These are phyloP conservation scores for Nannoperca obscura DNA, from an alignment of 2,797 vertebrate genomes.

Conservation along the genomic window DNA sequence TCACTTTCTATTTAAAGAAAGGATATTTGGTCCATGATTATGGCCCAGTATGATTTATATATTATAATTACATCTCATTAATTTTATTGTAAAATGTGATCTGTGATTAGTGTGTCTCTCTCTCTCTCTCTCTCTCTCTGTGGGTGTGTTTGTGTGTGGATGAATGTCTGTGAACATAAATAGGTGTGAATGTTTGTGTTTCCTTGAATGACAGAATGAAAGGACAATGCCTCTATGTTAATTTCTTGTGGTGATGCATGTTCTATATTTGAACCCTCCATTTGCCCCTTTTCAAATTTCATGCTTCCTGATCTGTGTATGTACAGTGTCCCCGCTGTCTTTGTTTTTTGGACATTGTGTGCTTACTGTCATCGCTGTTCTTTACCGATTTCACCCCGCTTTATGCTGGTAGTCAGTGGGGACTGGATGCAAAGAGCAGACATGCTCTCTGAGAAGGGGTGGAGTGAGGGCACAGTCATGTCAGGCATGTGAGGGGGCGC, in stretches of 20 bases:
- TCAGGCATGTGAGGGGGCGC: constrained; percentile 73
- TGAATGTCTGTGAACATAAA: constrained; percentile 28
- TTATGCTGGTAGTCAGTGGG: constrained; percentile 60
- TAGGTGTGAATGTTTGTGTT: constrained; percentile 3
- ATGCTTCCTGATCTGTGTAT: constrained; percentile 28
- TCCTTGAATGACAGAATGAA: constrained; percentile 35
- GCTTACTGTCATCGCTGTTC: constrained; percentile 58
- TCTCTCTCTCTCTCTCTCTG: not conserved
- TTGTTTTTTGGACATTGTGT: constrained; percentile 40
- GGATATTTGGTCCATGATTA: not conserved
- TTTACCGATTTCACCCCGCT: constrained; percentile 42
- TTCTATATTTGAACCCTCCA: constrained; percentile 32
- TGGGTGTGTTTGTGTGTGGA: not conserved
- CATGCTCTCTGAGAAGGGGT: constrained; percentile 37
- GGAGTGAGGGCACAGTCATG: constrained; percentile 59
- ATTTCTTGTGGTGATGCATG: constrained; percentile 45
- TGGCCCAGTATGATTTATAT: not conserved
- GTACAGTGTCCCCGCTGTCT: constrained; percentile 8
- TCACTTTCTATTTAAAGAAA: not conserved
- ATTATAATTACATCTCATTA: constrained; percentile 9
- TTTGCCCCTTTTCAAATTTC: constrained; percentile 12
- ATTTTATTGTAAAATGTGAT: constrained; percentile 33
- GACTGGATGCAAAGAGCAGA: constrained; percentile 54
- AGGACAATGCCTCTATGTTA: constrained; percentile 24
- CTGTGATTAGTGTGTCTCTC: constrained; percentile 5